Evolutionary conservation across 2,888 invertebrate species (phyloP).

Genomic region (Oegoconia quadripuncta): DNA sequence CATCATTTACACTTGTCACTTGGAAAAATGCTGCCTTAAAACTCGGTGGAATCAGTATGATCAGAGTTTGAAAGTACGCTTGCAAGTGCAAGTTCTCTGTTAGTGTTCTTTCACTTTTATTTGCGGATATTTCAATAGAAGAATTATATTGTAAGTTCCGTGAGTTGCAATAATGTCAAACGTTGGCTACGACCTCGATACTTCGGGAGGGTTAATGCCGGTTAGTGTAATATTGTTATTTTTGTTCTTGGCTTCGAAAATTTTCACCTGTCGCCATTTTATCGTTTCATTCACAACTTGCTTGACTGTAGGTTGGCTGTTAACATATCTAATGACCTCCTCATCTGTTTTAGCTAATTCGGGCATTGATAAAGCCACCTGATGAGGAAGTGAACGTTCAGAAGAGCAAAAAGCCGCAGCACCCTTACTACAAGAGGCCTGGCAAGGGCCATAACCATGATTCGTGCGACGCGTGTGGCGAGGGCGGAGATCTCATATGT

Average conservation of each 20-base stretch:
- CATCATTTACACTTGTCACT: too few relatives aligned
- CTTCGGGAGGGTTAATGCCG: constrained; percentile 91
- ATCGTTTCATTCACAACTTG: constrained; percentile 9
- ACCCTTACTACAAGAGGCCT: constrained; percentile 91
- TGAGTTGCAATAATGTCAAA: constrained; percentile 51
- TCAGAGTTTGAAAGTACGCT: too few relatives aligned
- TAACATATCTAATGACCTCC: constrained; percentile 12
- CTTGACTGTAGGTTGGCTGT: neutral
- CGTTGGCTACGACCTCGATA: constrained; percentile 87
- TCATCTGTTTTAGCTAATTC: constrained; percentile 85
- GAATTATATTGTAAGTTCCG: constrained; percentile 21
- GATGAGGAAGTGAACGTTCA: constrained; percentile 82
- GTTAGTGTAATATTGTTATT: constrained; percentile 83
- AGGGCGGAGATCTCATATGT: constrained; percentile 96
- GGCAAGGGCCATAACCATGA: constrained; percentile 96
- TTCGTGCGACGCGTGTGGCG: constrained; percentile 95
- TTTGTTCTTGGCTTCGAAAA: constrained; percentile 17
- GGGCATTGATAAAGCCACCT: constrained; percentile 92
- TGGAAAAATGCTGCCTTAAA: too few relatives aligned
- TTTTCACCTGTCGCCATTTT: constrained; percentile 45
- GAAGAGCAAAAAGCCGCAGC: constrained; percentile 82
- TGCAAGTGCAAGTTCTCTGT: too few relatives aligned
- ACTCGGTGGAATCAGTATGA: too few relatives aligned
- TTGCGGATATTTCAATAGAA: constrained; percentile 5
- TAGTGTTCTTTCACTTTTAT: constrained; percentile 15